Evolutionary conservation across 2,888 invertebrate species (phyloP).

Genomic region (Ochropacha duplaris): DNA sequence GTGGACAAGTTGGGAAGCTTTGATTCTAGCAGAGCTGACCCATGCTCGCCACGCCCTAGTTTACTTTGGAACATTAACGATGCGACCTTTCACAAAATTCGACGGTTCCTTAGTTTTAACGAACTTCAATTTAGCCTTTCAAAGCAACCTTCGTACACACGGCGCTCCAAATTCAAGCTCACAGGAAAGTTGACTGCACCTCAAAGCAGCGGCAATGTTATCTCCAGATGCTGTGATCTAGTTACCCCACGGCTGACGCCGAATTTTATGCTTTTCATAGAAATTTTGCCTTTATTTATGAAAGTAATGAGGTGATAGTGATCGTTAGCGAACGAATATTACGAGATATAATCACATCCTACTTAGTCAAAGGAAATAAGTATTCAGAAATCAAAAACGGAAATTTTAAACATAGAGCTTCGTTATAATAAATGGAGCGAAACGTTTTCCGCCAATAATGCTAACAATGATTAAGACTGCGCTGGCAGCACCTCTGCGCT

Average conservation of each 20-base stretch:
- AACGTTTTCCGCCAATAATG: slow-evolving; percentile 43
- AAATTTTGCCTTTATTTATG: slow-evolving; percentile 6
- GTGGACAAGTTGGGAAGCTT: slow-evolving; percentile 75
- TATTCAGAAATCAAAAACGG: not conserved
- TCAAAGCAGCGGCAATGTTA: slow-evolving; percentile 40
- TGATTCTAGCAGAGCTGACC: slow-evolving; percentile 63
- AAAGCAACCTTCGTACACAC: slow-evolving; percentile 42
- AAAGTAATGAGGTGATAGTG: not conserved
- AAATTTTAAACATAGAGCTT: slow-evolving; percentile 10
- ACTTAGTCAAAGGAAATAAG: not conserved
- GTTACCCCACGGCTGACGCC: slow-evolving; percentile 34
- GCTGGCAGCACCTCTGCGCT: slow-evolving; percentile 45
- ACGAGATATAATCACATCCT: not conserved
- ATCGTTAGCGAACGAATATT: not conserved
- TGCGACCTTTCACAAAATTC: slow-evolving; percentile 65
- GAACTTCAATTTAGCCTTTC: slow-evolving; percentile 54
- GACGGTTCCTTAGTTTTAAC: slow-evolving; percentile 57
- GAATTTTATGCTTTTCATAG: slow-evolving; percentile 31
- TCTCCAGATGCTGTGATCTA: slow-evolving; percentile 41
- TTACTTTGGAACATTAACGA: slow-evolving; percentile 65
- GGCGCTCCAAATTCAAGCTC: slow-evolving; percentile 36
- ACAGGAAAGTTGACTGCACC: slow-evolving; percentile 37
- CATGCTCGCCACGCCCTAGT: slow-evolving; percentile 55
- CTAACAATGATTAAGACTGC: slow-evolving; percentile 60
- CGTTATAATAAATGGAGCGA: slow-evolving; percentile 27